Evolutionary conservation across 2,113 vertebrate species (phyloP).

Genomic region (Nothocercus julius): DNA sequence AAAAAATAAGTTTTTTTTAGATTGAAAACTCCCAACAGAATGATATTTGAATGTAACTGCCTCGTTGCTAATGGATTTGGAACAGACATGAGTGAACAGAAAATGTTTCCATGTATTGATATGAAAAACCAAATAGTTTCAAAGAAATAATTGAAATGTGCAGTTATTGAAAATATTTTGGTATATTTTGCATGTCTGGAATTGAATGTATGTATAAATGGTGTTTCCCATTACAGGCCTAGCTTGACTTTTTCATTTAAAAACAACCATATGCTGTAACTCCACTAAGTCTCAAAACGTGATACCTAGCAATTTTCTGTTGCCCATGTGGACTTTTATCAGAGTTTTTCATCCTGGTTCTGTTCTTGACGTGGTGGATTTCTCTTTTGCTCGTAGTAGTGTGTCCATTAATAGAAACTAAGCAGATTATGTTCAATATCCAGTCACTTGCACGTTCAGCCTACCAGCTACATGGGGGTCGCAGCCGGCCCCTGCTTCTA

Average conservation of each 20-base stretch:
- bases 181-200: not conserved
- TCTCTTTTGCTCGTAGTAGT: not conserved
- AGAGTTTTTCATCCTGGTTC: not conserved
- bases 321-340: not conserved
- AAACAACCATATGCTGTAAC: not conserved
- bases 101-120: not conserved
- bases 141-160: slow-evolving; percentile 24
- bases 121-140: slow-evolving; percentile 25
- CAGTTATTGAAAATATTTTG: not conserved
- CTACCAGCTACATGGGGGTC: not conserved
- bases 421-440: not conserved
- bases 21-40: not conserved
- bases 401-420: not conserved
- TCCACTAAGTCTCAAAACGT: not conserved
- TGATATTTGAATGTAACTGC: slow-evolving; percentile 27
- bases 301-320: not conserved
- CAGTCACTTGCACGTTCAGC: not conserved
- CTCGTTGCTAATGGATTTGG: slow-evolving; percentile 45
- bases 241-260: not conserved
- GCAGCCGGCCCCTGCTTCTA: not conserved
- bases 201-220: not conserved
- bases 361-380: not conserved
- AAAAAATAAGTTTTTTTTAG: not conserved
- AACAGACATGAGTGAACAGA: not conserved
- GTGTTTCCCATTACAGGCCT: not conserved